Conservation (phyloP, 2,888 invertebrate species). For the Hyppa rectilinea region DNA sequence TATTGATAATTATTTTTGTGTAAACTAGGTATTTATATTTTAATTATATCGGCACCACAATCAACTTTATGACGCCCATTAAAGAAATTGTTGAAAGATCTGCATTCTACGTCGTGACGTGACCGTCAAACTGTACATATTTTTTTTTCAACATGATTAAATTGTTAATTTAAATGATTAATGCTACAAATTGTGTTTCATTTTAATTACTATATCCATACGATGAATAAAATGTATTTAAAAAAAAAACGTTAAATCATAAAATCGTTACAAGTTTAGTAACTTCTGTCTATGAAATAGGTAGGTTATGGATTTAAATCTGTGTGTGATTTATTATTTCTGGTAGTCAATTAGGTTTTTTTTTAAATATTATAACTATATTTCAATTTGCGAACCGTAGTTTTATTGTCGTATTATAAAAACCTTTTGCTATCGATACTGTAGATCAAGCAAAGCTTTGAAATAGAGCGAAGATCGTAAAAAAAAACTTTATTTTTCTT, state of each 20-base stretch:
- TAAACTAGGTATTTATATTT: conserved; percentile 55
- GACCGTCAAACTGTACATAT: conserved; percentile 3
- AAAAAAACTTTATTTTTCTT: not conserved
- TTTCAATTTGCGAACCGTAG: conserved; percentile 30
- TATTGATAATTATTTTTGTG: conserved; percentile 51
- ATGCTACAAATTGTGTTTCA: conserved; percentile 50
- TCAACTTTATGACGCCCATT: conserved; percentile 48
- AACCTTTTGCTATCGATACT: not conserved
- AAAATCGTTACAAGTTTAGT: conserved; percentile 39
- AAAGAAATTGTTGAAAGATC: conserved; percentile 48
- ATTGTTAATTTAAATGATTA: conserved; percentile 51
- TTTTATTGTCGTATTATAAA: conserved; percentile 14
- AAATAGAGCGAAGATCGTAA: not conserved
- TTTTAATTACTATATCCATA: conserved; percentile 60
- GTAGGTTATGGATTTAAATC: conserved; percentile 40
- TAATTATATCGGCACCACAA: conserved; percentile 54
- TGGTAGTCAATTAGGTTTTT: conserved; percentile 49
- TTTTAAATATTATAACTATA: conserved; percentile 26
- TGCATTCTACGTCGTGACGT: conserved; percentile 38
- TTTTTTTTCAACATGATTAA: conserved; percentile 43
- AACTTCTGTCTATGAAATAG: conserved; percentile 57
- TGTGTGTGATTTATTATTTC: conserved; percentile 48
- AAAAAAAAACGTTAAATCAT: conserved; percentile 29
- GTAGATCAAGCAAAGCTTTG: not conserved
- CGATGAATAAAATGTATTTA: conserved; percentile 34